Evolutionary conservation across 1,140 invertebrate genomes (phyloP).

Genomic region (Papilio helenus): DNA sequence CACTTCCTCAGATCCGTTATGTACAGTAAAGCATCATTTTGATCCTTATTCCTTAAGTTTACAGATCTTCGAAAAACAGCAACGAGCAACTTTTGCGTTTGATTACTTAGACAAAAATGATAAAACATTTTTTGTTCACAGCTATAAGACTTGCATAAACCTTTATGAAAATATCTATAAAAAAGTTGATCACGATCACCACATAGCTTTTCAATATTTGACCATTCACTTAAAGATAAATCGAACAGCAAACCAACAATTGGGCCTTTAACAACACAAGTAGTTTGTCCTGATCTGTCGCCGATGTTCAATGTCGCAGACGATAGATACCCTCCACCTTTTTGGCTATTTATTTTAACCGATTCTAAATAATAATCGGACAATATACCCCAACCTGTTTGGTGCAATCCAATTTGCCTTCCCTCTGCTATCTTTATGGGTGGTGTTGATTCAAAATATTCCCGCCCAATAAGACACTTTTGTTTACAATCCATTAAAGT

Average conservation of each 20-base stretch:
- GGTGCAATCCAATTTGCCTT: conserved; percentile 54
- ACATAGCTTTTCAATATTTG: conserved; percentile 68
- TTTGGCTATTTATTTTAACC: conserved; percentile 67
- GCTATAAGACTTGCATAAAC: conserved; percentile 61
- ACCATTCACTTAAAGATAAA: conserved; percentile 64
- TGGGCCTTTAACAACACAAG: conserved; percentile 67
- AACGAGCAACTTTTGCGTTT: conserved; percentile 61
- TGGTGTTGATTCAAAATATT: conserved; percentile 53
- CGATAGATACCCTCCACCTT: conserved; percentile 51
- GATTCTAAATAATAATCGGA: conserved; percentile 73
- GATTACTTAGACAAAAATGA: conserved; percentile 69
- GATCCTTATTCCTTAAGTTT: conserved; percentile 69
- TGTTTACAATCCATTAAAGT: conserved; percentile 41
- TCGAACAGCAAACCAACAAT: conserved; percentile 66
- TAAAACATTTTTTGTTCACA: conserved; percentile 75
- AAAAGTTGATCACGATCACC: conserved; percentile 62
- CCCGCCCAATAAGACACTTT: conserved; percentile 13
- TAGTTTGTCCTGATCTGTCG: conserved; percentile 66
- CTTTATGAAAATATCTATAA: conserved; percentile 74
- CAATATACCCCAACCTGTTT: conserved; percentile 66
- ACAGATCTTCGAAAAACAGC: conserved; percentile 60
- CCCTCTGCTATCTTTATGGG: conserved; percentile 69
- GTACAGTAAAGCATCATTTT: conserved; percentile 64
- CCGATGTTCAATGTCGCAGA: conserved; percentile 64
- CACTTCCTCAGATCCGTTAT: conserved; percentile 62